These are phyloP conservation scores for Gulo gulo DNA, from an alignment of 2,113 vertebrate species.

Conservation along the genomic window DNA sequence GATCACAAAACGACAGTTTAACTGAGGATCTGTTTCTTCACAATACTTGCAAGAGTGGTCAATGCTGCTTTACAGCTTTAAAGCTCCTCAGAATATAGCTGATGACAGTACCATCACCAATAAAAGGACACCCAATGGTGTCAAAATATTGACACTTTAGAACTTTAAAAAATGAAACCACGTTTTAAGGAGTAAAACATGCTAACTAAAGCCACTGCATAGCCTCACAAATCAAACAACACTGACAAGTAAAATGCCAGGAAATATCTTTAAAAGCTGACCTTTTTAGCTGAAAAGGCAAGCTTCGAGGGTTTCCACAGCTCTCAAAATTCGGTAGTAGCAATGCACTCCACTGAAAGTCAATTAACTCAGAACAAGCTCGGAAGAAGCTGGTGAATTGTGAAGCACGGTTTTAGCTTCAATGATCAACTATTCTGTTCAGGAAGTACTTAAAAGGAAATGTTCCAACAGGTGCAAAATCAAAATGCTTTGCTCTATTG, in stretches of 20 bases:
- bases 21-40: not conserved
- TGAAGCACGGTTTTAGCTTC: not conserved
- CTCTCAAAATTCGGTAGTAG: not conserved
- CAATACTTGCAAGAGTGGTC: not conserved
- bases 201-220: not conserved
- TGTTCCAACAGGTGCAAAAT: not conserved
- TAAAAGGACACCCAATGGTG: not conserved
- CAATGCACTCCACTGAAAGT: conserved; percentile 23
- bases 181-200: conserved; percentile 21
- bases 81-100: not conserved
- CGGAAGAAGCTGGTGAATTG: not conserved
- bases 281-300: conserved; percentile 47
- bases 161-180: conserved; percentile 8
- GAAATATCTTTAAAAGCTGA: conserved; percentile 54
- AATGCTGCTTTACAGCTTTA: not conserved
- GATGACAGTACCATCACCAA: not conserved
- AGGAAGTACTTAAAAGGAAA: conserved; percentile 45
- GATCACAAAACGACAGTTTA: not conserved
- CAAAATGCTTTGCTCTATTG: not conserved
- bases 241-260: conserved; percentile 63
- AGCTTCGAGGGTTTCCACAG: not conserved
- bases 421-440: not conserved
- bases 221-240: conserved; percentile 43
- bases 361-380: conserved; percentile 25
- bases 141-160: conserved; percentile 31